Conservation (phyloP, 2,888 invertebrate species). For the Magallana nippona region DNA sequence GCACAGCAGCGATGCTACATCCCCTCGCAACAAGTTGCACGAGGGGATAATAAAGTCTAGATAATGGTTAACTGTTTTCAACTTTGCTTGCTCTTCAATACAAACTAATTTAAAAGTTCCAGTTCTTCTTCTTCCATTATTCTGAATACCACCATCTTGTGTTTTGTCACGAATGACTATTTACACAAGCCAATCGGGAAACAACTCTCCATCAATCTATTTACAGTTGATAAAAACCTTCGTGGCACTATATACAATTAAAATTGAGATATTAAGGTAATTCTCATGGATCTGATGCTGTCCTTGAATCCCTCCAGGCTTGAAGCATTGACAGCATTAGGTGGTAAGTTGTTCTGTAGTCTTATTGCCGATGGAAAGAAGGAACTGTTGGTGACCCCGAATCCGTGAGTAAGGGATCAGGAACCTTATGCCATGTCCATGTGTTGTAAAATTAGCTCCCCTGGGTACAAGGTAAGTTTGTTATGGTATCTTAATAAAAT, state of each 20-base stretch:
- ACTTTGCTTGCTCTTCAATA: too few relatives aligned
- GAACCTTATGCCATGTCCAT: constrained; percentile 16
- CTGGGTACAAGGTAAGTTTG: constrained; percentile 24
- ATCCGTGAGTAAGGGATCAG: constrained; percentile 22
- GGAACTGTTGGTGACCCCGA: constrained; percentile 16
- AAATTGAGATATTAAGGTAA: background rate
- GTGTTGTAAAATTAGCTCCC: background rate
- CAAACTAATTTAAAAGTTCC: too few relatives aligned
- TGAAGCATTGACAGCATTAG: background rate
- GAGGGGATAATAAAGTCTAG: too few relatives aligned
- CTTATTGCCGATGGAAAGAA: too few relatives aligned
- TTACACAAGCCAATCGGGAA: background rate
- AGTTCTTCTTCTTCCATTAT: background rate
- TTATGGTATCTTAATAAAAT: constrained; percentile 5
- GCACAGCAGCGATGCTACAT: too few relatives aligned
- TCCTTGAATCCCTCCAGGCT: constrained; percentile 1
- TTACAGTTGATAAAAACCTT: background rate
- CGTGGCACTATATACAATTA: background rate
- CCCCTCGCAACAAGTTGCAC: too few relatives aligned
- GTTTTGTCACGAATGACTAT: background rate
- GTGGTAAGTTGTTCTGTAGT: too few relatives aligned
- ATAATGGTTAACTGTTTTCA: too few relatives aligned
- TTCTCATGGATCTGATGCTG: constrained; percentile 3
- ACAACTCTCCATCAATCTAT: background rate
- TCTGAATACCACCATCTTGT: background rate